Evolutionary conservation across 2,888 invertebrate species (phyloP), one percentile per base, ranked within the genome.

Genomic region (Tetragonula carbonaria): DNA sequence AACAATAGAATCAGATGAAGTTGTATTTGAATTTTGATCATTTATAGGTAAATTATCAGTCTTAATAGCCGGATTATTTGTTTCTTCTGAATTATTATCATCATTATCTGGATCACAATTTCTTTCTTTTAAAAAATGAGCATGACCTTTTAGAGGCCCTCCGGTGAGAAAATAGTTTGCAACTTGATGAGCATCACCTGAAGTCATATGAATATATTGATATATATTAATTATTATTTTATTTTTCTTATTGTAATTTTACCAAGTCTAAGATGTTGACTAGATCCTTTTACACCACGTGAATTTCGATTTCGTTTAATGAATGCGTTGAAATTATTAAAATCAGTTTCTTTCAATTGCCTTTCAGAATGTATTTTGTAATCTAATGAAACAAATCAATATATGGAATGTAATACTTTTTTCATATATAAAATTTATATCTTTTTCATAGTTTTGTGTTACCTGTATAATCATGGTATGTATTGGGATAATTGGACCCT

Each of bases 91-190:
- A 67, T 72, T 72, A 45, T n/a, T 50, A 33, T 74, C 73, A 18
- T 84, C 67, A 67, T 70, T 28, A 50, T 66, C 65, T 55, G 62
- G 11, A 57, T 76, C 38, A 23, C 67, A 71, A 53, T 87, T 75
- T 33, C 71, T 63, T 14, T 67, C 50, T 63, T 57, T 45, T 38
- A 76, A 13, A 53, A 91, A 87, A 73, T 90, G 88, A 16, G 84
- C 67, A 55, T 80, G 79, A 23, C 91, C 91, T 53, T 78, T 77
- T 18, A 78, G 50, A 6, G 92, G 91, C 18, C 93, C 93, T 59
- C 90, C 91, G 28, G 83, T 86, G 74, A 91, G 80, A 79, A 94
- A 94, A 84, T 94, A 94, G 28, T 90, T 89, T 13, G 92, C 91
- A 28, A 94, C 87, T 66, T 88, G 89, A 68, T 92, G 88, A 38